A percentile compares a stretch with the other conserved stretches of the same genome.
Evolutionary conservation across 2,797 vertebrate species (phyloP).

Genomic region (Falco cherrug): DNA sequence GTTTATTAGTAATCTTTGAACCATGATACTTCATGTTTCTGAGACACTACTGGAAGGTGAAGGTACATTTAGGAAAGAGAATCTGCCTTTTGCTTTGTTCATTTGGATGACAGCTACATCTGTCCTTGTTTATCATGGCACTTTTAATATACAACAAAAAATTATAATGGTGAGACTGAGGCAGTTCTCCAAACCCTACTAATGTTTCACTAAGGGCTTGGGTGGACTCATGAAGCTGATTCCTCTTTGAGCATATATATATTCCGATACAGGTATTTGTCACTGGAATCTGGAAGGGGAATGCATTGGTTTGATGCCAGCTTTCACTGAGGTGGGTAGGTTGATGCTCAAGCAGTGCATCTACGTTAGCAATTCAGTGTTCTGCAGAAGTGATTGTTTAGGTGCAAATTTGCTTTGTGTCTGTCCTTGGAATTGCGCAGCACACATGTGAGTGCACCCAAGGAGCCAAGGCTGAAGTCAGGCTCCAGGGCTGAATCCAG

Average conservation of each 20-base stretch:
- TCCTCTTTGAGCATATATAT: not conserved
- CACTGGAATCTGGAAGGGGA: not conserved
- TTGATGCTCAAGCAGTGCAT: not conserved
- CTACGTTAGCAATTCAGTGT: not conserved
- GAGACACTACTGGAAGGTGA: not conserved
- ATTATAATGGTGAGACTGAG: not conserved
- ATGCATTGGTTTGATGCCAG: not conserved
- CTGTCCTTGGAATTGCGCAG: not conserved
- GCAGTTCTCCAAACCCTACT: fast-evolving
- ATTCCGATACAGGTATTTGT: not conserved
- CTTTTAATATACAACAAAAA: not conserved
- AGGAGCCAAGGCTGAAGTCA: not conserved
- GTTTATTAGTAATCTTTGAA: slow-evolving; percentile 8
- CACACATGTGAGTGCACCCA: not conserved
- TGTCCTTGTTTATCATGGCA: not conserved
- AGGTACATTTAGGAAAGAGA: not conserved
- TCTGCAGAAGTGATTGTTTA: not conserved
- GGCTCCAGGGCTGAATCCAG: not conserved
- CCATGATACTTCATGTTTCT: not conserved
- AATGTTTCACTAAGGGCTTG: not conserved
- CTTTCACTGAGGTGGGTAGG: not conserved
- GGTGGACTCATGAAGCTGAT: not conserved
- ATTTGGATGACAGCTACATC: not conserved
- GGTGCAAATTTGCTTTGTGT: not conserved
- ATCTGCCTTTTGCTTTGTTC: not conserved